Conservation (phyloP, 2,888 invertebrate genomes). For the Nomada fucata region DNA sequence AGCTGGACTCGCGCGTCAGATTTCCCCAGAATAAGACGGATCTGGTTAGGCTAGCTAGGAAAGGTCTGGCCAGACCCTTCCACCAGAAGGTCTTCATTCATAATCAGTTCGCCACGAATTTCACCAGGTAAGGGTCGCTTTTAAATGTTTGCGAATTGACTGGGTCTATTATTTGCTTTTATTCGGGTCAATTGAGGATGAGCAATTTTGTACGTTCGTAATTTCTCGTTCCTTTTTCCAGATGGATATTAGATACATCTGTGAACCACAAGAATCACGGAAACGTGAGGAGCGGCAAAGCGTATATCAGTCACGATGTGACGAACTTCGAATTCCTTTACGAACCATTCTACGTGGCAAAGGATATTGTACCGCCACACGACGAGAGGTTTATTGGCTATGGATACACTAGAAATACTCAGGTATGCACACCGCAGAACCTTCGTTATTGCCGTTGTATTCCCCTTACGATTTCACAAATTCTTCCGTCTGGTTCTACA, state of each 20-base stretch:
- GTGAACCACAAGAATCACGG: slow-evolving; percentile 85
- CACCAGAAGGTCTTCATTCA: slow-evolving; percentile 96
- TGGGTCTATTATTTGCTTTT: neutral
- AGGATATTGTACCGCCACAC: slow-evolving; percentile 92
- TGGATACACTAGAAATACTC: slow-evolving; percentile 96
- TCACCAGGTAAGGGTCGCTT: slow-evolving; percentile 88
- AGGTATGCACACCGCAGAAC: slow-evolving; percentile 86
- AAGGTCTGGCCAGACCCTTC: slow-evolving; percentile 94
- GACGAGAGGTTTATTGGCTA: slow-evolving; percentile 96
- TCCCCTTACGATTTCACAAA: neutral
- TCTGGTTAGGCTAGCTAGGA: slow-evolving; percentile 90
- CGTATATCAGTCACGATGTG: slow-evolving; percentile 93
- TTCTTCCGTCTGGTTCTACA: neutral
- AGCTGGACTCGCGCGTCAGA: slow-evolving; percentile 91
- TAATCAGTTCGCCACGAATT: slow-evolving; percentile 96
- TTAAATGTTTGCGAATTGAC: neutral
- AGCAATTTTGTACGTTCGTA: neutral
- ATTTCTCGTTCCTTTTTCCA: slow-evolving; percentile 40
- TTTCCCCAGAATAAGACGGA: slow-evolving; percentile 94
- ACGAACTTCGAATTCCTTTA: slow-evolving; percentile 92
- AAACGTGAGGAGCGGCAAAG: slow-evolving; percentile 86
- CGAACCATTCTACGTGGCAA: slow-evolving; percentile 95
- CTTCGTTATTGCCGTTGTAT: neutral
- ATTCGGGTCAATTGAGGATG: too few relatives aligned
- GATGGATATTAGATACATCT: slow-evolving; percentile 80